These are phyloP conservation scores for Thryonomys swinderianus DNA, from an alignment of 2,113 vertebrate genomes.

Conservation along the genomic window DNA sequence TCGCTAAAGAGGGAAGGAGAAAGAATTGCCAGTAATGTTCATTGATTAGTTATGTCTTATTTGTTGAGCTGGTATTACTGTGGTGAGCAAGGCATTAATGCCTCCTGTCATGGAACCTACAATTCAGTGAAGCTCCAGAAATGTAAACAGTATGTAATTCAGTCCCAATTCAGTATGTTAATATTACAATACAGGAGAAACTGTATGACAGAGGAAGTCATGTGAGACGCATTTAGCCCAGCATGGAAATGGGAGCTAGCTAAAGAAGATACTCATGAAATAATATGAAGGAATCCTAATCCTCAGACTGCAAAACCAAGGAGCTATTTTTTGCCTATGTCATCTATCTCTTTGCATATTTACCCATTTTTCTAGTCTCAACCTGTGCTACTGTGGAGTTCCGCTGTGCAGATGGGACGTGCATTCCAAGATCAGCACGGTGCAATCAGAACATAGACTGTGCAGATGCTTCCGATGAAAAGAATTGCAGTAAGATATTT, in stretches of 20 bases:
- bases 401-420: conserved; percentile 93
- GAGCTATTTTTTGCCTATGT: neutral
- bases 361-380: conserved; percentile 85
- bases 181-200: neutral
- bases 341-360: neutral
- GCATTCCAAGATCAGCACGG: conserved; percentile 91
- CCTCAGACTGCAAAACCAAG: neutral
- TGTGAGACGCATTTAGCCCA: neutral
- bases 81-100: neutral
- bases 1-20: neutral
- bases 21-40: neutral
- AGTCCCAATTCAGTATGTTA: neutral
- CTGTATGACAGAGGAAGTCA: neutral
- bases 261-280: conserved; percentile 7
- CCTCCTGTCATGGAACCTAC: neutral
- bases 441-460: conserved; percentile 99
- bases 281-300: neutral
- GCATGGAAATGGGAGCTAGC: neutral
- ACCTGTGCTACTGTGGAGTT: conserved; percentile 93
- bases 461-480: conserved; percentile 96
- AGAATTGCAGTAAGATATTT: conserved; percentile 93
- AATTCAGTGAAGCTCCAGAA: neutral
- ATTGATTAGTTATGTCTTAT: neutral
- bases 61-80: neutral
- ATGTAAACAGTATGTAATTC: neutral